Conservation (phyloP, 2,113 vertebrate genomes). For the Lagenorhynchus albirostris region DNA sequence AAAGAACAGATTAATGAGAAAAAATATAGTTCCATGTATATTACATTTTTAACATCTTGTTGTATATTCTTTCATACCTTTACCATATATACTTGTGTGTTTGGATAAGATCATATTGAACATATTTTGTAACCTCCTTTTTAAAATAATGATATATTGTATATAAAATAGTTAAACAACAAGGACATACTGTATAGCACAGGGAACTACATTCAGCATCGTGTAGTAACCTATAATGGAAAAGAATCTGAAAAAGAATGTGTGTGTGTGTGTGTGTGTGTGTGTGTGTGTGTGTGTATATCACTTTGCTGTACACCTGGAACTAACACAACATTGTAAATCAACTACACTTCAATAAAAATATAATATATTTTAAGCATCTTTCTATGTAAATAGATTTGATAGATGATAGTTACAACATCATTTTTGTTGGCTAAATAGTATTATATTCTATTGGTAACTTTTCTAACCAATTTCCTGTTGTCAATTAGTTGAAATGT, state of each 20-base stretch:
- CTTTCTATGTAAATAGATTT: background rate
- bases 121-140: background rate
- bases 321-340: background rate
- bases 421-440: background rate
- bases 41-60: background rate
- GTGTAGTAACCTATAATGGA: background rate
- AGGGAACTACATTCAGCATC: background rate
- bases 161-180: background rate
- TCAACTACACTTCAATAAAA: background rate
- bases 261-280: rapidly evolving
- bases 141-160: background rate
- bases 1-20: background rate
- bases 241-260: background rate
- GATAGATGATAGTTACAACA: background rate
- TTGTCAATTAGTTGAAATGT: background rate
- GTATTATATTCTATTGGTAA: background rate
- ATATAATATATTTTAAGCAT: background rate
- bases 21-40: background rate
- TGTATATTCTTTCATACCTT: background rate
- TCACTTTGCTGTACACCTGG: background rate
- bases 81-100: background rate
- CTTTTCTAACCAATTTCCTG: background rate
- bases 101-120: background rate
- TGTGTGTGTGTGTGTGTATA: background rate
- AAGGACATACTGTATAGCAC: background rate